Evolutionary conservation across 2,888 invertebrate species (phyloP).

Genomic region (Andrena haemorrhoa): DNA sequence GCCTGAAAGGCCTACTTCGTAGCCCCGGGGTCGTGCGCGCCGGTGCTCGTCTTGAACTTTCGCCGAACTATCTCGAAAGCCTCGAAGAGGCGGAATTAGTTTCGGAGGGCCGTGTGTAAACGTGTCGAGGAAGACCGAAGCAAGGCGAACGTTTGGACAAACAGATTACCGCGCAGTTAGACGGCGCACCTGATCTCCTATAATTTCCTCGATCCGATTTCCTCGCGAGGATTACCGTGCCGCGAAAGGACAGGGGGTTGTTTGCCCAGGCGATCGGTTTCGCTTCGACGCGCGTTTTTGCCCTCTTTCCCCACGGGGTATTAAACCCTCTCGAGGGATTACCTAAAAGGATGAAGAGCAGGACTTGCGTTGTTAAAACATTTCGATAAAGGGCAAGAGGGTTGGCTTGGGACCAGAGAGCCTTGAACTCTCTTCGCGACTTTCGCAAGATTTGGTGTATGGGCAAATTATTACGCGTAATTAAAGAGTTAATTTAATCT

Average conservation of each 20-base stretch:
- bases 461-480: conserved; percentile 3
- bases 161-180: conserved; percentile 65
- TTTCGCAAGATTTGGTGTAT: conserved; percentile 11
- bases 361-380: background rate
- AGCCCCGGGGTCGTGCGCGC: conserved; percentile 47
- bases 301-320: background rate
- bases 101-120: conserved; percentile 32
- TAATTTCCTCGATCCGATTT: conserved; percentile 45
- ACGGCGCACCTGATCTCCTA: conserved; percentile 48
- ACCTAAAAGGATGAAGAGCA: background rate
- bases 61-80: conserved; percentile 37
- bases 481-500: conserved; percentile 13
- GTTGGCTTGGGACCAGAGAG: background rate
- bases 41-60: conserved; percentile 59
- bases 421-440: background rate
- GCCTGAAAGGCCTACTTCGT: conserved; percentile 11
- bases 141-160: conserved; percentile 42
- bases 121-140: conserved; percentile 28
- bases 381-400: conserved; percentile 20
- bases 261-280: conserved; percentile 36
- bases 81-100: conserved; percentile 57
- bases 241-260: conserved; percentile 7
- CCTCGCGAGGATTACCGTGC: conserved; percentile 26
- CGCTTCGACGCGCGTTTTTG: conserved; percentile 42
- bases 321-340: conserved; percentile 18